Percentiles rank a stretch among this genome's conserved stretches.
Evolutionary conservation across 2,888 invertebrate species (phyloP).

Genomic region (Entomobrya proxima): DNA sequence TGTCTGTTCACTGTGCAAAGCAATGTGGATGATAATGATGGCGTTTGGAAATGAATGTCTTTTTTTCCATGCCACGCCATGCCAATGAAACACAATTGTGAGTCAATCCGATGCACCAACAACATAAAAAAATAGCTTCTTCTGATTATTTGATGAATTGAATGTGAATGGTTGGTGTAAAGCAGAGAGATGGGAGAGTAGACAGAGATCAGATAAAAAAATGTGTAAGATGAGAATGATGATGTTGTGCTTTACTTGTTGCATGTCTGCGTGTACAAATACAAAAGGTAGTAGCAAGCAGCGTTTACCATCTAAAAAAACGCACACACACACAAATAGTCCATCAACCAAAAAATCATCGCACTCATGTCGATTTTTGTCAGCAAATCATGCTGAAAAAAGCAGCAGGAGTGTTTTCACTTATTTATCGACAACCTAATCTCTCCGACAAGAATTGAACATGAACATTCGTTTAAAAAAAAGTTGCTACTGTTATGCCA

Average conservation of each 20-base stretch:
- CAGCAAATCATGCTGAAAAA: constrained; percentile 40
- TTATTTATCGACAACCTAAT: constrained; percentile 37
- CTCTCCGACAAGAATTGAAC: neutral
- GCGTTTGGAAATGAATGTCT: neutral
- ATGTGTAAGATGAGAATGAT: constrained; percentile 43
- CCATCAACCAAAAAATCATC: constrained; percentile 41
- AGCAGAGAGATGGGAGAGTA: neutral
- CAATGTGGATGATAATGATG: neutral
- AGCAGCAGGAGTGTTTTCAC: constrained; percentile 45
- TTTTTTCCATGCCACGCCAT: constrained; percentile 40
- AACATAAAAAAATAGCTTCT: no score
- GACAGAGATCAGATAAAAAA: no score
- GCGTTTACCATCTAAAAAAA: neutral
- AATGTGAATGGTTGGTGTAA: constrained; percentile 28
- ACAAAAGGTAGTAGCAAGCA: constrained; percentile 34
- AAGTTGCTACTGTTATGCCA: no score
- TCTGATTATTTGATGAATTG: constrained; percentile 42
- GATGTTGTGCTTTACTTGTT: constrained; percentile 39
- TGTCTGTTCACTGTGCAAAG: neutral
- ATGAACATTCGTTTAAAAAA: no score
- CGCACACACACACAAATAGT: constrained; percentile 33
- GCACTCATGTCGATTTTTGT: constrained; percentile 46
- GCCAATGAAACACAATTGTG: constrained; percentile 39
- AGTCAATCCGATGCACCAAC: constrained; percentile 31
- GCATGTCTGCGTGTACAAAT: constrained; percentile 50